A percentile compares a stretch with the other conserved stretches of the same genome.
These are phyloP conservation scores for Drosophila anomelani DNA, from an alignment of 2,888 invertebrate genomes.

Conservation along the genomic window DNA sequence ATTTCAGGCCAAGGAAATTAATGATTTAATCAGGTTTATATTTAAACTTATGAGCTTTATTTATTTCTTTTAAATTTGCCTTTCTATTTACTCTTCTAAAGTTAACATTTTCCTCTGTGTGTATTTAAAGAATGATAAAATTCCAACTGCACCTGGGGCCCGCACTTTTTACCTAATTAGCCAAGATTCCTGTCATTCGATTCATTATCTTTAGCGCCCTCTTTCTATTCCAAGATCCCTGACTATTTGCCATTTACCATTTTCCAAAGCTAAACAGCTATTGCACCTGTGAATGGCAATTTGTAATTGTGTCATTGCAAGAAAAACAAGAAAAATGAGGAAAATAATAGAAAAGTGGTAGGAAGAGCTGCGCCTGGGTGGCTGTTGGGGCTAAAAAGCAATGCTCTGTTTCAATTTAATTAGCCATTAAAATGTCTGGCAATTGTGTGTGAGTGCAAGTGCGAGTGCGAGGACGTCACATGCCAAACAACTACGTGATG, in stretches of 20 bases:
- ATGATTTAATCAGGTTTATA: not conserved
- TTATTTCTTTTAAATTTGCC: not conserved
- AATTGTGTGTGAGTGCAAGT: constrained; percentile 31
- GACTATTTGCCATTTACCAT: constrained; percentile 31
- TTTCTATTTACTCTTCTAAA: not conserved
- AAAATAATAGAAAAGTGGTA: constrained; percentile 10
- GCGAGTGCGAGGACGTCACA: constrained; percentile 70
- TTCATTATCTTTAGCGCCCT: constrained; percentile 44
- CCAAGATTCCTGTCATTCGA: constrained; percentile 31
- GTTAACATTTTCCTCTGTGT: not conserved
- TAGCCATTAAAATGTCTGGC: constrained; percentile 70
- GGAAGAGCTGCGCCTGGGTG: constrained; percentile 8
- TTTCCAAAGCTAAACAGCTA: constrained; percentile 36
- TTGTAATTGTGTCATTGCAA: constrained; percentile 76
- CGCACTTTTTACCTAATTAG: constrained; percentile 21
- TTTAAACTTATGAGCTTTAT: too few relatives aligned
- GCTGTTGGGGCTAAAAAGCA: constrained; percentile 32
- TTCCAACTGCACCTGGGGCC: constrained; percentile 18
- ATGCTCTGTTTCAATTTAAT: constrained; percentile 73
- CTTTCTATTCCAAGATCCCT: constrained; percentile 23
- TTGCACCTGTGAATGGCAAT: constrained; percentile 73
- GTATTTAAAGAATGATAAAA: constrained; percentile 1
- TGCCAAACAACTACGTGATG: constrained; percentile 58
- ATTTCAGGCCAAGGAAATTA: not conserved
- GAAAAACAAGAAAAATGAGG: not conserved